Base-by-base conservation (phyloP, 1,140 invertebrate genomes). In the Rhagoletis zephyria region DNA sequence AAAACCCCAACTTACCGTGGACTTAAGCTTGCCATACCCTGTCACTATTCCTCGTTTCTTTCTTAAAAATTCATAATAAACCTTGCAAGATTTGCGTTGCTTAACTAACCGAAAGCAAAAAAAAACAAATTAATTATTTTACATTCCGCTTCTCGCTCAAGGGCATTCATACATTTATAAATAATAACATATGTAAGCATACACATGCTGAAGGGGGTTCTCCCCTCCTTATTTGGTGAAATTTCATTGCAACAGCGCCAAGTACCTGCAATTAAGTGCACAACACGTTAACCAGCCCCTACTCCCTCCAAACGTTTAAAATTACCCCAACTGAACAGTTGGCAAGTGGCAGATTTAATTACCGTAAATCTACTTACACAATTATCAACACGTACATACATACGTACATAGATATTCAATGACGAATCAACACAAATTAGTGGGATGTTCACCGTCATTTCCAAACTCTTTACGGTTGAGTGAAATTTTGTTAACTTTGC, bases 281-380 rank as follows among this genome's bases (percentile, higher is more conserved):
- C n/a, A n/a, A 16, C 42, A 74, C 14, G 42, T n/a, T 6, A 45
- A 12, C 14, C 30, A 2, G 3, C 14, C 6, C 45, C 12, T 3
- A 4, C 14, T 74, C 0, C 40, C 7, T 2, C 45, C n/a, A n/a
- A 30, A 30, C 30, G 30, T 30, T 30, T 30, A 30, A 48, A 74
- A 74, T 42, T 74, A 81, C 48, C 51, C 59, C 45, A 81, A 45
- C 74, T 81, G 56, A 51, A 19, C n/a, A 19, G 74, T 81, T 81
- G 7, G 48, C 19, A 81, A 81, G 74, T 56, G 74, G 74, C n/a
- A n/a, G 19, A 81, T 81, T 81, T 81, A 81, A 81, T 81, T 81
- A 81, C 14, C 74, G 74, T 16, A 81, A 81, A 81, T 56, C 12
- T 4, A 51, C 48, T 51, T 51, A n/a, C 7, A 56, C 74, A 51